phyloP scores from a whole-genome alignment of 2,888 invertebrate genomes.

The Dolomedes plantarius region DNA sequence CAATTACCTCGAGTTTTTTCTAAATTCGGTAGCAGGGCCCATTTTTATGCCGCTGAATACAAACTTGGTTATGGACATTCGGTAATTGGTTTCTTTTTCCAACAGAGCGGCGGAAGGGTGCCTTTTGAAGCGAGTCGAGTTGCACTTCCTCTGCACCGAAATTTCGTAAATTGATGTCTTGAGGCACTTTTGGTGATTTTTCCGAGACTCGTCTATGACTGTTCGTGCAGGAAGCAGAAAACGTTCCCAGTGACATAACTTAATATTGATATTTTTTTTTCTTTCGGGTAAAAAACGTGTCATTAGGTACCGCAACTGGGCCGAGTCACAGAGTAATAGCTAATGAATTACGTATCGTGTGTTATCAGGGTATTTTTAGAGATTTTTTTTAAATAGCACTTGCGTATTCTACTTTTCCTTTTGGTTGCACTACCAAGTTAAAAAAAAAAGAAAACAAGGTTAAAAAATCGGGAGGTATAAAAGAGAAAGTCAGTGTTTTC shows the following conservation, averaged over 20 bases:
- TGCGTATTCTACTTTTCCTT: too few relatives aligned
- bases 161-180: neutral
- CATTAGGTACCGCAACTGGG: constrained; percentile 5
- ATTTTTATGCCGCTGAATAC: neutral
- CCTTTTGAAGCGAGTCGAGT: neutral
- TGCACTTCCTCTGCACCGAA: neutral
- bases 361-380: neutral
- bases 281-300: neutral
- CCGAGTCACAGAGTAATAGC: neutral
- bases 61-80: neutral
- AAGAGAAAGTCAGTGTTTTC: too few relatives aligned
- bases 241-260: constrained; percentile 20
- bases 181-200: neutral
- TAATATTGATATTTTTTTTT: constrained; percentile 33
- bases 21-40: too few relatives aligned
- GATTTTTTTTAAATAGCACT: neutral
- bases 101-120: neutral
- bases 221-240: neutral
- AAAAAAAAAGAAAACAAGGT: neutral
- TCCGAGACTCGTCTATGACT: neutral
- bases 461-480: neutral
- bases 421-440: neutral
- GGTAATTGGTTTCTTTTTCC: neutral
- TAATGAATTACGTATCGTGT: neutral
- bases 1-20: too few relatives aligned